Evolutionary conservation across 2,113 vertebrate genomes (phyloP).

Genomic region (Corythoichthys haematopterus): DNA sequence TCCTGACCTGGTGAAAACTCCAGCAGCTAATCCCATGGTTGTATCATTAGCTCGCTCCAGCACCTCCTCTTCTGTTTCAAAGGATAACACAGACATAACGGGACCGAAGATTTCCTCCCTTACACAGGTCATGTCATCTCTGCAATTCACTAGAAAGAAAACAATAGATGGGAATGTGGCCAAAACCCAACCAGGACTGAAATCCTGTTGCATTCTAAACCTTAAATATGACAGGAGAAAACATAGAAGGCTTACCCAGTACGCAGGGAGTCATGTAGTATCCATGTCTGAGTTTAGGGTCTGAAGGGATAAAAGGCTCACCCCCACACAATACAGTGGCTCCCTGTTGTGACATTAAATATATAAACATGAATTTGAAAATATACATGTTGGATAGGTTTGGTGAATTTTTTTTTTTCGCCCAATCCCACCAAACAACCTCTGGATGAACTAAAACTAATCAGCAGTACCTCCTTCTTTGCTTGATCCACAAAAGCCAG

Average conservation of each 20-base stretch:
- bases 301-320: slow-evolving; percentile 75
- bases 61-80: slow-evolving; percentile 88
- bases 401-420: neutral
- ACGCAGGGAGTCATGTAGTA: slow-evolving; percentile 92
- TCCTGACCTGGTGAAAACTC: slow-evolving; percentile 89
- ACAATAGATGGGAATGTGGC: neutral
- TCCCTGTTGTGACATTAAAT: slow-evolving; percentile 75
- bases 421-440: no score
- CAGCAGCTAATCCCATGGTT: slow-evolving; percentile 85
- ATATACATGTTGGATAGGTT: neutral
- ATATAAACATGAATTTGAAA: neutral
- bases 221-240: neutral
- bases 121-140: slow-evolving; percentile 90
- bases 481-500: slow-evolving; percentile 82
- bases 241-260: slow-evolving; percentile 73
- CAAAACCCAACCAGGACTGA: neutral
- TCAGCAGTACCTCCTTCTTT: slow-evolving; percentile 77
- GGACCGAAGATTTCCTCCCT: slow-evolving; percentile 98
- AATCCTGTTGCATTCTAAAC: neutral
- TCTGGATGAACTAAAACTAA: no score
- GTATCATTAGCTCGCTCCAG: slow-evolving; percentile 84
- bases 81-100: slow-evolving; percentile 91
- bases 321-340: slow-evolving; percentile 88
- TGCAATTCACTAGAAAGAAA: slow-evolving; percentile 76
- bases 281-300: slow-evolving; percentile 82